Percentiles rank a stretch among this genome's conserved stretches.
Conservation (phyloP, 2,888 invertebrate species). For the Tenthredo distinguenda region DNA sequence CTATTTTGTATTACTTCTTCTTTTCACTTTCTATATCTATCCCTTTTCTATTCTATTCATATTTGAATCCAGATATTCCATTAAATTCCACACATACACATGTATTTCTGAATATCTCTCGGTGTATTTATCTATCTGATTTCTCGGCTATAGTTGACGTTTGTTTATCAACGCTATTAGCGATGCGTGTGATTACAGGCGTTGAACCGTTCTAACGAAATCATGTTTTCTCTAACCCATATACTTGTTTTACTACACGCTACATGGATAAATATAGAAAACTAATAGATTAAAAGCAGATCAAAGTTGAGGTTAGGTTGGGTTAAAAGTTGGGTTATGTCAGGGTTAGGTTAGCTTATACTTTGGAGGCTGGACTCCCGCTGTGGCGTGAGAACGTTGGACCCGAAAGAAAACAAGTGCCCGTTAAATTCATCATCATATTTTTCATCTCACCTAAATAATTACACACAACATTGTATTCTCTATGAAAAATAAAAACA, state of each 20-base stretch:
- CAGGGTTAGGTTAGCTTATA: not conserved
- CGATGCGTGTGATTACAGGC: conserved; percentile 15
- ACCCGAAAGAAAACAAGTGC: conserved; percentile 47
- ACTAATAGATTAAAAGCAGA: conserved; percentile 23
- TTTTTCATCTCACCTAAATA: not conserved
- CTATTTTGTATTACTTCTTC: not conserved
- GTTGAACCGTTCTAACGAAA: not conserved
- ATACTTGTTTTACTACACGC: conserved; percentile 12
- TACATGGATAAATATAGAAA: not conserved
- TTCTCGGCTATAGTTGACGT: conserved; percentile 20
- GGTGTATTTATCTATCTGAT: conserved; percentile 8
- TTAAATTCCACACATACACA: not conserved
- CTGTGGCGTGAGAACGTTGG: conserved; percentile 45
- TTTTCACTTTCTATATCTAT: not conserved
- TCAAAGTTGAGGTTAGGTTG: conserved; percentile 11
- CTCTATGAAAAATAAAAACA: not conserved
- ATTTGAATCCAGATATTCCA: not conserved
- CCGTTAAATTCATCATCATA: not conserved
- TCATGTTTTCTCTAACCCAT: conserved; percentile 14
- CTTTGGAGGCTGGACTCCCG: conserved; percentile 38
- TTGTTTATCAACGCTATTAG: conserved; percentile 16
- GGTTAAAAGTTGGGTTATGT: not conserved
- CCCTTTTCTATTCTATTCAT: conserved; percentile 6
- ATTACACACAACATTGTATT: not conserved
- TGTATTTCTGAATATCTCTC: not conserved